These are phyloP conservation scores for Ophthalmolycus amberensis DNA, from an alignment of 2,113 vertebrate genomes.

Conservation along the genomic window DNA sequence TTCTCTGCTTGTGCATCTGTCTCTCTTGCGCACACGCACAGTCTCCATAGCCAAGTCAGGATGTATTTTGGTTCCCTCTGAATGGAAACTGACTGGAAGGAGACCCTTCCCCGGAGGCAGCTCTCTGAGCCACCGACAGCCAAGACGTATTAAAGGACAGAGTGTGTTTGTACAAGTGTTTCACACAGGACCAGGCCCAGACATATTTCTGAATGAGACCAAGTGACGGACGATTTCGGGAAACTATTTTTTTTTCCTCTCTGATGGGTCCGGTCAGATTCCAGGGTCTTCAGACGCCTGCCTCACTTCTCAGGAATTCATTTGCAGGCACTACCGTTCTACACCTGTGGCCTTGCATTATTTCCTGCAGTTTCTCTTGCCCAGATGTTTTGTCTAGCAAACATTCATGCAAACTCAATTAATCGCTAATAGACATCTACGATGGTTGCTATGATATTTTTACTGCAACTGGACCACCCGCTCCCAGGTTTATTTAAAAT, in stretches of 20 bases:
- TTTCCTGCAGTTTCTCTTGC: not conserved
- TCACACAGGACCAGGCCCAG: conserved; percentile 54
- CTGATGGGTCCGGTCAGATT: conserved; percentile 41
- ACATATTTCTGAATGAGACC: conserved; percentile 77
- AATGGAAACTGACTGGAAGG: conserved; percentile 72
- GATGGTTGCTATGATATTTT: conserved; percentile 29
- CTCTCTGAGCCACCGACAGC: conserved; percentile 47
- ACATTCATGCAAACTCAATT: conserved; percentile 1
- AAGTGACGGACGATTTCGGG: conserved; percentile 59
- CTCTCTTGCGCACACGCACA: not conserved
- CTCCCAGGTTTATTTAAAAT: conserved; percentile 43
- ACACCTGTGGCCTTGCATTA: conserved; percentile 15
- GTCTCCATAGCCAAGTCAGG: conserved; percentile 42
- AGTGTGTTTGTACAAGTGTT: conserved; percentile 80
- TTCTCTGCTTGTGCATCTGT: conserved; percentile 3
- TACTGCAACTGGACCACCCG: conserved; percentile 37
- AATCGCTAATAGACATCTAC: conserved; percentile 18
- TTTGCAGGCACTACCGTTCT: conserved; percentile 17
- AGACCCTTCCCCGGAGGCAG: conserved; percentile 52
- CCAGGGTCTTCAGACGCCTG: conserved; percentile 53
- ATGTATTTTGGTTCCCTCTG: conserved; percentile 52
- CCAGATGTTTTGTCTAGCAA: conserved; percentile 4
- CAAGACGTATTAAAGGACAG: conserved; percentile 64
- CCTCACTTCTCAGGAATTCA: conserved; percentile 66
- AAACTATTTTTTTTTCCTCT: conserved; percentile 49